Evolutionary conservation across 2,888 invertebrate species (phyloP), one percentile per base, ranked within the genome.

Genomic region (Pristionchus fissidentatus): DNA sequence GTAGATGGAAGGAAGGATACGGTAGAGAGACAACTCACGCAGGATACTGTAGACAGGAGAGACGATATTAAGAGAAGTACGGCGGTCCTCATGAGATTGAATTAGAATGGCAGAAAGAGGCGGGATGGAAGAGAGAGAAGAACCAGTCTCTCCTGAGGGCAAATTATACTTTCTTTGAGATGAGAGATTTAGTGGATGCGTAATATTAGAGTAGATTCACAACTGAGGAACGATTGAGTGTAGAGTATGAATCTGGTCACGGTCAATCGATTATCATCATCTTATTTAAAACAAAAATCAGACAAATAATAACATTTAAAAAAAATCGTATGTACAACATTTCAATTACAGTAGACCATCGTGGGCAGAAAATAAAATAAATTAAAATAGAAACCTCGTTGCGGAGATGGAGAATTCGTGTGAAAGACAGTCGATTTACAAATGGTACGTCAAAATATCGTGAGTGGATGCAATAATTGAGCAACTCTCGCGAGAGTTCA

Each of bases 101-200:
- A 4, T 55, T 38, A 13, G n/a, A 79, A 79, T 52, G 49, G 77
- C 19, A 52, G 32, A 35, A 52, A 32, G 77, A 4, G 10, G 52
- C 19, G 3, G 52, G 32, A 52, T 41, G 32, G 77, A 52, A 77
- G 75, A 22, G 22, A 43, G 26, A 43, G n/a, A 43, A 73, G 75
- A 35, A 77, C 35, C 49, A 77, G 77, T 52, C 38, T 43, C 73
- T 73, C 41, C 43, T 73, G n/a, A n/a, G n/a, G n/a, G n/a, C 41
- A 43, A 73, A 15, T 73, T 26, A 13, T 13, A 26, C 26, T 66
- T 62, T n/a, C 29, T n/a, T 13, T 62, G 3, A 19, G 19, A 66
- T 5, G 38, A 49, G 49, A 66, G 22, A 38, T 66, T 43, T 26
- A 46, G 41, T 73, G 73, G 73, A 43, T 73, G 15, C 43, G 73